Base-by-base conservation (phyloP, 2,888 invertebrate genomes). In the Endomychus coccineus region DNA sequence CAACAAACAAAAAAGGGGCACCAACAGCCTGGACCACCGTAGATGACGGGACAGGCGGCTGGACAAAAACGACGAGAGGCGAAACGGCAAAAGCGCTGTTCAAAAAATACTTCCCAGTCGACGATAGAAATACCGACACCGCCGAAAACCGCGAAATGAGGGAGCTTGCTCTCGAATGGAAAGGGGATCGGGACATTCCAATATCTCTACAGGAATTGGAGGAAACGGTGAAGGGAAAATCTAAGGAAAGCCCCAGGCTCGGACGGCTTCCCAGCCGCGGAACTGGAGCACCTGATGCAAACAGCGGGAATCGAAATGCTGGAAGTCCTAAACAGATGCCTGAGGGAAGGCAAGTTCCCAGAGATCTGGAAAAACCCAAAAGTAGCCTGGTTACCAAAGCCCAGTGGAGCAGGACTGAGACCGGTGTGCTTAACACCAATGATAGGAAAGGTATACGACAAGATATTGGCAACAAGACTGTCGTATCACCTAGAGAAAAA, bases 391-490 rank as follows among this genome's bases (percentile, higher is more conserved):
- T 13, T 57, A 2, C 45, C 45, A 2, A 55, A 57, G 24, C 22
- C 33, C 1, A 27, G 7, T 2, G 51, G 46, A 19, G 47, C 45
- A 5, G 40, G 39, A n/a, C 34, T 42, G 28, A 42, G 53, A 19
- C 54, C 54, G 6, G 48, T 57, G 7, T 49, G 54, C 34, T 35
- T 59, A 21, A 38, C 54, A 10, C 45, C 48, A 13, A 40, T 43
- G 10, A 10, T 52, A n/a, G 55, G 51, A 1, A 59, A 53, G 38
- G 31, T 56, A 0, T 39, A 51, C 4, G 57, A 59, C 36, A 49
- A 45, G 27, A 6, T 56, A n/a, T 30, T 55, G 15, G 44, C 43
- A 22, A 34, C 29, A n/a, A 45, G 55, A 31, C 28, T 59, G 16
- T 19, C 33, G 7, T 28, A 40, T 24, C 38, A 40, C 14, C 19